Conservation (phyloP, 2,113 vertebrate species). For the Cyanoramphus novaezelandiae region DNA sequence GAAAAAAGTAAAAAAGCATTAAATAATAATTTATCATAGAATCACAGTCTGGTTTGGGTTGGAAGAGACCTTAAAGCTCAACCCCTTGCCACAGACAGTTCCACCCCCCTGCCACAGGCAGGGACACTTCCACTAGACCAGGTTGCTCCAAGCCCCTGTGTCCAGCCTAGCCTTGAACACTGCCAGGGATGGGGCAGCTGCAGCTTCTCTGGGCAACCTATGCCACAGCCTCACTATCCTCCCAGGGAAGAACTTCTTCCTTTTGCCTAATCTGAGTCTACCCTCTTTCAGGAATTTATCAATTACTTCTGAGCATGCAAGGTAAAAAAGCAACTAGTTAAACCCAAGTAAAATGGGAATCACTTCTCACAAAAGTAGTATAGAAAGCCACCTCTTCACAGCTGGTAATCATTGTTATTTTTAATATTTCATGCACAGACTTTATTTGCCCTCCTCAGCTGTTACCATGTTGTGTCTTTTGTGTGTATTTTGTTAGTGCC, state of each 20-base stretch:
- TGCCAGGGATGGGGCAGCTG: not conserved
- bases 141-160: not conserved
- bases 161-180: not conserved
- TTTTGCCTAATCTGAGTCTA: not conserved
- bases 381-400: not conserved
- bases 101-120: not conserved
- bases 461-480: not conserved
- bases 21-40: not conserved
- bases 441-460: not conserved
- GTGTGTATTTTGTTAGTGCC: not conserved
- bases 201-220: not conserved
- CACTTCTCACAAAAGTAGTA: not conserved
- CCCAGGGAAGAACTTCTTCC: not conserved
- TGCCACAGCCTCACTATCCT: not conserved
- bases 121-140: not conserved
- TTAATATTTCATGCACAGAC: not conserved
- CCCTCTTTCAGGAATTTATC: not conserved
- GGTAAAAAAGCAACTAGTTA: not conserved
- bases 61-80: not conserved
- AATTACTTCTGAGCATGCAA: not conserved
- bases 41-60: not conserved
- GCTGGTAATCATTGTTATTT: not conserved
- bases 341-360: not conserved
- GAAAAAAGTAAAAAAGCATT: not conserved
- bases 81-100: not conserved